These are phyloP conservation scores for Acropora yongei DNA, from an alignment of 64 coral and sea anemone genomes.

Conservation along the genomic window DNA sequence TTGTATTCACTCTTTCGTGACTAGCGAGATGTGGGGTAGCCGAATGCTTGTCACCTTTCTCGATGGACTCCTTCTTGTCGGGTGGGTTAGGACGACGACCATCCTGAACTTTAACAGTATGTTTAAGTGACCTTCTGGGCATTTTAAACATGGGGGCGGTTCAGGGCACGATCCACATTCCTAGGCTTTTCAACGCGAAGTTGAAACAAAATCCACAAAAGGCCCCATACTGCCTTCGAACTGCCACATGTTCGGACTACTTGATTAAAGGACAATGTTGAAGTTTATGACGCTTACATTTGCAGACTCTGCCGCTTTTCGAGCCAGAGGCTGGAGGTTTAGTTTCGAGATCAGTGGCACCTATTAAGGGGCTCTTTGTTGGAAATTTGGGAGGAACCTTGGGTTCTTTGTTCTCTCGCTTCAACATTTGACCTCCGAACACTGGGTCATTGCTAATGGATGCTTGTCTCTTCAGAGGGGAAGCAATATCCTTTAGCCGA, in stretches of 20 bases:
- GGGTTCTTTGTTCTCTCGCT: constrained; percentile 47
- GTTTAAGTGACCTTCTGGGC: constrained; percentile 16
- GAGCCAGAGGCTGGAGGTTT: not conserved
- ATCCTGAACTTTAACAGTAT: constrained; percentile 16
- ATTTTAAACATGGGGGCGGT: constrained; percentile 27
- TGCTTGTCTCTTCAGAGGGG: too few species aligned
- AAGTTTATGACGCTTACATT: constrained; percentile 55
- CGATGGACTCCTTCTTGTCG: constrained; percentile 4
- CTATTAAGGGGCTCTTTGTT: constrained; percentile 13
- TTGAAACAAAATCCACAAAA: constrained; percentile 63
- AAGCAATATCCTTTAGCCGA: too few species aligned
- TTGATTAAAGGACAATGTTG: constrained; percentile 65
- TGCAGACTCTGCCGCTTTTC: constrained; percentile 48
- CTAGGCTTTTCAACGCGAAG: not conserved
- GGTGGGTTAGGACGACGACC: constrained; percentile 8
- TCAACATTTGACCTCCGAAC: not conserved
- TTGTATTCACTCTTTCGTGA: not conserved
- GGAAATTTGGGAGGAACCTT: not conserved
- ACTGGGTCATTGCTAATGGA: too few species aligned
- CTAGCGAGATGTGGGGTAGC: not conserved
- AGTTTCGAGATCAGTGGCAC: constrained; percentile 2
- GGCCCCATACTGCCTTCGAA: constrained; percentile 59
- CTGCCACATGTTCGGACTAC: constrained; percentile 50
- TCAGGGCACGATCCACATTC: constrained; percentile 39
- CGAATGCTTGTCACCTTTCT: constrained; percentile 5